Percentiles rank a stretch among this genome's conserved stretches.
phyloP scores from a whole-genome alignment of 2,797 vertebrate species.

The Furcifer pardalis region DNA sequence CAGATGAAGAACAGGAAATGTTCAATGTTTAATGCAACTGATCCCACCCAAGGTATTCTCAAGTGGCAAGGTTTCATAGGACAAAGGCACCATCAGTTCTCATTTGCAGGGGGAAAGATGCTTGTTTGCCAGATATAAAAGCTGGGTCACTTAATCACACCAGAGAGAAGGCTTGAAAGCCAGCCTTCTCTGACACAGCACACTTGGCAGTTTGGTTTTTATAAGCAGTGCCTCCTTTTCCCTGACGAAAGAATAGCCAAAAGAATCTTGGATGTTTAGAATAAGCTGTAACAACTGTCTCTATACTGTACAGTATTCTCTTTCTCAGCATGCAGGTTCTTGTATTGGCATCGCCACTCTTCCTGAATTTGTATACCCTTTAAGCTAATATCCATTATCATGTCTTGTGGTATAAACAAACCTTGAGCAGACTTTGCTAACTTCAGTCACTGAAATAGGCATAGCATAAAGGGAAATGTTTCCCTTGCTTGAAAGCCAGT shows the following conservation, averaged over 20 bases:
- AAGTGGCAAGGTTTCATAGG: neutral
- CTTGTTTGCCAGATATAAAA: neutral
- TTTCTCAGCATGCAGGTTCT: neutral
- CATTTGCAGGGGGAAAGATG: neutral
- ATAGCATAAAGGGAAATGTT: no score
- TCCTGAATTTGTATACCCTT: neutral
- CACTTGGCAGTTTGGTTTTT: neutral
- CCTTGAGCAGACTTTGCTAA: no score
- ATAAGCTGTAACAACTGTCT: neutral
- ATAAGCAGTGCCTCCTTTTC: neutral
- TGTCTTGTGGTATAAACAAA: neutral
- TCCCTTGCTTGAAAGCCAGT: no score
- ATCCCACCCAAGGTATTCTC: neutral
- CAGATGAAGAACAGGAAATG: neutral
- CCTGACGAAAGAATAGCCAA: neutral
- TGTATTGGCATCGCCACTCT: neutral
- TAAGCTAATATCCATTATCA: neutral
- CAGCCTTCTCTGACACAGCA: neutral
- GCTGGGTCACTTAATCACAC: neutral
- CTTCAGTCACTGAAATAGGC: no score
- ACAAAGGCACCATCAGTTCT: neutral
- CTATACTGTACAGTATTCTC: neutral
- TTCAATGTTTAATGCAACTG: neutral
- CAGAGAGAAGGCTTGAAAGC: neutral
- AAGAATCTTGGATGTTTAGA: neutral